Conservation (phyloP, 2,888 invertebrate species). For the Xestia ashworthii region DNA sequence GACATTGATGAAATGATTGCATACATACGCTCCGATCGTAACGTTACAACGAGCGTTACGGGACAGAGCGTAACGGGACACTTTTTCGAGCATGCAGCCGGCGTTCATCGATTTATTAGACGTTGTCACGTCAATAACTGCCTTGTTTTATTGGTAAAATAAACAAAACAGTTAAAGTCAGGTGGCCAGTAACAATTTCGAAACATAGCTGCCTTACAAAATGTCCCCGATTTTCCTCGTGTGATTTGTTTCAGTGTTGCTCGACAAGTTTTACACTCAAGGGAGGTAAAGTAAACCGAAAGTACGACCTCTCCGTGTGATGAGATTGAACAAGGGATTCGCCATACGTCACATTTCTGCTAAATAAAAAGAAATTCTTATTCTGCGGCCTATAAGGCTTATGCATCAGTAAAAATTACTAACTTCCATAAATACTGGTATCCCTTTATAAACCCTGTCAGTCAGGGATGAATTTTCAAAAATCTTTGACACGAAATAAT, state of each 20-base stretch:
- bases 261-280: slow-evolving; percentile 13
- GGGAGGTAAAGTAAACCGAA: slow-evolving; percentile 16
- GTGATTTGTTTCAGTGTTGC: slow-evolving; percentile 17
- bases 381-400: not conserved
- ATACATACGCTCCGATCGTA: too few species aligned
- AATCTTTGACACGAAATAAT: too few species aligned
- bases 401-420: not conserved
- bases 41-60: too few species aligned
- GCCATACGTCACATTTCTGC: not conserved
- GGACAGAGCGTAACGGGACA: too few species aligned
- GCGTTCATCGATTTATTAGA: too few species aligned
- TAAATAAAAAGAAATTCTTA: not conserved
- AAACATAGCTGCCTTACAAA: not conserved
- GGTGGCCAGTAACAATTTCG: not conserved
- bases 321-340: not conserved
- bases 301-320: slow-evolving; percentile 1
- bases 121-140: too few species aligned
- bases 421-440: not conserved
- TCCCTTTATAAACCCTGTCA: too few species aligned
- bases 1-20: too few species aligned
- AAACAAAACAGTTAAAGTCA: not conserved
- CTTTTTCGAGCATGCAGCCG: too few species aligned
- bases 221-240: not conserved
- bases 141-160: not conserved
- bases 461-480: too few species aligned